These are phyloP conservation scores for Carpatolechia fugitivella DNA, from an alignment of 2,888 invertebrate genomes.

Conservation along the genomic window DNA sequence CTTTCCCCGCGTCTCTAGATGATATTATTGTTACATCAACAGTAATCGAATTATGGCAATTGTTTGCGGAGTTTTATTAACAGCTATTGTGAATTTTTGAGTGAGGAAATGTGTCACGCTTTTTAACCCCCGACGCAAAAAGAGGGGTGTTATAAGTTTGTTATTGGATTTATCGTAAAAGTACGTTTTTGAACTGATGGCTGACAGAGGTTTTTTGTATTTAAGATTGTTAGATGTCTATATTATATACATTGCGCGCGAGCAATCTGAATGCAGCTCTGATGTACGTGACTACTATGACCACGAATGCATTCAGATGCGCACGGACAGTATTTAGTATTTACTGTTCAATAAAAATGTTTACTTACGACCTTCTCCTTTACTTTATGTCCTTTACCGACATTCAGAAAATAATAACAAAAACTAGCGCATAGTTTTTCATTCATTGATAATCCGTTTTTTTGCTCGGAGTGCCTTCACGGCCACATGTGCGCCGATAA, in stretches of 20 bases:
- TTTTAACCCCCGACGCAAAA: no score
- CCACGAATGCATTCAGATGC: no score
- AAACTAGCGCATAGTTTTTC: not conserved
- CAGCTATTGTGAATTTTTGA: constrained; percentile 2
- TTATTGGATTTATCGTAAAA: no score
- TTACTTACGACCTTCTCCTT: no score
- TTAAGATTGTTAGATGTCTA: not conserved
- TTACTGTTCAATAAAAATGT: no score
- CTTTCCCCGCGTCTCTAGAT: not conserved
- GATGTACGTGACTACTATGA: no score
- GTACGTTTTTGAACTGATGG: no score
- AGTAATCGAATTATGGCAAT: constrained; percentile 26
- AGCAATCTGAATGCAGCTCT: no score
- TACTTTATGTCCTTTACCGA: no score
- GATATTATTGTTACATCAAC: constrained; percentile 22
- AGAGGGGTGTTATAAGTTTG: no score
- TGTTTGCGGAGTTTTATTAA: constrained; percentile 13
- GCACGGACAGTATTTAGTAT: no score
- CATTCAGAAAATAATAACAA: not conserved
- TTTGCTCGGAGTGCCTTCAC: constrained; percentile 39
- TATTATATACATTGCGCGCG: no score
- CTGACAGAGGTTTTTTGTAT: not conserved
- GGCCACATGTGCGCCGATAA: constrained; percentile 49
- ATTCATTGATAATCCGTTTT: constrained; percentile 13
- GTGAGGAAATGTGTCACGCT: not conserved